A percentile compares a stretch with the other conserved stretches of the same genome.
These are phyloP conservation scores for Chaetodon auriga DNA, from an alignment of 2,113 vertebrate species.

Conservation along the genomic window DNA sequence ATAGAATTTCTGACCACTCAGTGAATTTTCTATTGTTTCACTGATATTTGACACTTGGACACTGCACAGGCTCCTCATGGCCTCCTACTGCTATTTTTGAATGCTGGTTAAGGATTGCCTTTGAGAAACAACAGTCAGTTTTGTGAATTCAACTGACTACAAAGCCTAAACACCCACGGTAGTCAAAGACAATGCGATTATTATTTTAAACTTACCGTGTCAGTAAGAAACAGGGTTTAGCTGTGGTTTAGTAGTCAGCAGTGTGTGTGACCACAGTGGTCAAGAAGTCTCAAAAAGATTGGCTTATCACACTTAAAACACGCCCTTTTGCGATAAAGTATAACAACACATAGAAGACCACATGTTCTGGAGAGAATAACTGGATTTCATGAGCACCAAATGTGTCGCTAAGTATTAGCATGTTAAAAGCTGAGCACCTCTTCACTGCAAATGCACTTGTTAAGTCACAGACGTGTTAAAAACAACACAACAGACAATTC, in stretches of 20 bases:
- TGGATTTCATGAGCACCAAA: neutral
- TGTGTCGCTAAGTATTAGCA: neutral
- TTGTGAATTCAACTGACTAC: neutral
- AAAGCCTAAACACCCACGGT: neutral
- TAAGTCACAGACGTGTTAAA: too few relatives aligned
- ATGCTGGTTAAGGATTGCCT: neutral
- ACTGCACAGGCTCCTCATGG: neutral
- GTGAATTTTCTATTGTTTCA: neutral
- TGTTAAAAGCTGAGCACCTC: neutral
- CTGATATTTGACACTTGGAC: slow-evolving; percentile 19
- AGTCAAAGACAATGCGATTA: neutral
- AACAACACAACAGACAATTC: neutral
- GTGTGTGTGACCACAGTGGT: neutral
- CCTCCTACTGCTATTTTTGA: neutral
- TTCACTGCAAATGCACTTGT: neutral
- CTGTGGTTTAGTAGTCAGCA: neutral
- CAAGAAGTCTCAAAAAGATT: slow-evolving; percentile 6
- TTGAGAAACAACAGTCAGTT: neutral
- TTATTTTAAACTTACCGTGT: neutral
- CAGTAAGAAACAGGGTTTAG: neutral
- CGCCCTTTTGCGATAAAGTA: neutral
- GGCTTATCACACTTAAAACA: neutral
- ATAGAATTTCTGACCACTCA: slow-evolving; percentile 14
- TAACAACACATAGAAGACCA: neutral
- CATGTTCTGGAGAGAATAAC: neutral